Evolutionary conservation across 1,140 invertebrate genomes (phyloP), one percentile per base, ranked within the genome.

Genomic region (Apis florea): DNA sequence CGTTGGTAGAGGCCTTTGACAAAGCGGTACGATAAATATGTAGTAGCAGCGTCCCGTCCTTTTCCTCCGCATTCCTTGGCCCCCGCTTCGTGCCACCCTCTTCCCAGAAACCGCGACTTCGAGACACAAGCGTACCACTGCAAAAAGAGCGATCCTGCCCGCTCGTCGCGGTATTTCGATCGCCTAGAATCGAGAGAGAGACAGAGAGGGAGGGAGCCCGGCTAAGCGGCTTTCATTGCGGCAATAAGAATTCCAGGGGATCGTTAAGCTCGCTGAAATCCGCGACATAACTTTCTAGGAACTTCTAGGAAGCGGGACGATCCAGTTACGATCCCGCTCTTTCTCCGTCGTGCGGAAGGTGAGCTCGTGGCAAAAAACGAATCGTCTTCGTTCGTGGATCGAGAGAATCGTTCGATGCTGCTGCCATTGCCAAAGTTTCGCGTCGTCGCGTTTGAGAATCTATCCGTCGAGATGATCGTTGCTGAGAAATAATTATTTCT

Each of bases 81-180:
- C 69, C 54, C 59, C 49, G 26, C 10, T 70, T 70, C 51, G 54
- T 58, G 70, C 70, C 79, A 81, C 78, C 82, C 83, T 92, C 90
- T 91, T 92, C 93, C 93, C 88, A 88, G 92, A 90, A 92, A 92
- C 90, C 92, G 91, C 87, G 88, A 90, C 71, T 93, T 93, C 78
- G 91, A 90, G 83, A 91, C 90, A 85, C 92, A 77, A 90, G 74
- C 88, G 87, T 82, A 81, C 88, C 56, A 90, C n/a, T 51, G 47
- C 90, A 89, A 90, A 89, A 87, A 85, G 85, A 85, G 61, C 82
- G 68, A 69, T 71, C 31, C 63, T 58, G 72, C 51, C 69, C 40
- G 76, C 21, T 17, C 49, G 73, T 70, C 80, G 68, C 69, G 78
- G 82, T 72, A 83, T 83, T 67, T 75, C 82, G 82, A 83, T 83